Evolutionary conservation across 1,140 invertebrate species (phyloP).

Genomic region (Lucilia sericata): DNA sequence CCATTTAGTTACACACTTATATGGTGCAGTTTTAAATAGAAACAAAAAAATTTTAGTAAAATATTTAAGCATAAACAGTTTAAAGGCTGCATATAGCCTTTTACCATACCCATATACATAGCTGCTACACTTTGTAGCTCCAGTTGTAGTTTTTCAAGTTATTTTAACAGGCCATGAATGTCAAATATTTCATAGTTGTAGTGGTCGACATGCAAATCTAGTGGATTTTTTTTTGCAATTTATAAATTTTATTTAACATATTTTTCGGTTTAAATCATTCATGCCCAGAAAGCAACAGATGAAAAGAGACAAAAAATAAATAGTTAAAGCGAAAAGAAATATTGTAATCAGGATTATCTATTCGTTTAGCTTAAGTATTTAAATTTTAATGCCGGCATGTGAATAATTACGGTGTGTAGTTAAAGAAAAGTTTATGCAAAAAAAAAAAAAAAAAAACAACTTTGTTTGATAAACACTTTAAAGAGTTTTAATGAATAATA

Average conservation of each 20-base stretch:
- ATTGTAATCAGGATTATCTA: not conserved
- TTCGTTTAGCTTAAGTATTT: conserved; percentile 1
- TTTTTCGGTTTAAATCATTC: too few species aligned
- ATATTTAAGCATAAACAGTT: not conserved
- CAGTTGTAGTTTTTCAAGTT: not conserved
- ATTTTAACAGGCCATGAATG: conserved; percentile 12
- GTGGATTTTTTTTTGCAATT: not conserved
- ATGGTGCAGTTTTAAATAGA: not conserved
- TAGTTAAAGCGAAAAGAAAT: not conserved
- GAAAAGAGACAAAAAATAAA: too few species aligned
- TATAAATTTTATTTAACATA: not conserved
- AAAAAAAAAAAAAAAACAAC: not conserved
- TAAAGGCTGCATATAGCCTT: not conserved
- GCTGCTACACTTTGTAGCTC: not conserved
- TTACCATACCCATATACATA: too few species aligned
- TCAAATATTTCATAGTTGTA: conserved; percentile 3
- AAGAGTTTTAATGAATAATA: too few species aligned
- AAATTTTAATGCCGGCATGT: conserved; percentile 25
- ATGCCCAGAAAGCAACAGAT: too few species aligned
- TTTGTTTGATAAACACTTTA: not conserved
- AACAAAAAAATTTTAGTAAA: not conserved
- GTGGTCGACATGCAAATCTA: not conserved
- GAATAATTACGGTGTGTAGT: not conserved
- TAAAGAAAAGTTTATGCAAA: not conserved
- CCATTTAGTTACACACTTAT: conserved; percentile 7